Evolutionary conservation across 2,888 invertebrate species (phyloP).

Genomic region (Amphiduros pacificus): DNA sequence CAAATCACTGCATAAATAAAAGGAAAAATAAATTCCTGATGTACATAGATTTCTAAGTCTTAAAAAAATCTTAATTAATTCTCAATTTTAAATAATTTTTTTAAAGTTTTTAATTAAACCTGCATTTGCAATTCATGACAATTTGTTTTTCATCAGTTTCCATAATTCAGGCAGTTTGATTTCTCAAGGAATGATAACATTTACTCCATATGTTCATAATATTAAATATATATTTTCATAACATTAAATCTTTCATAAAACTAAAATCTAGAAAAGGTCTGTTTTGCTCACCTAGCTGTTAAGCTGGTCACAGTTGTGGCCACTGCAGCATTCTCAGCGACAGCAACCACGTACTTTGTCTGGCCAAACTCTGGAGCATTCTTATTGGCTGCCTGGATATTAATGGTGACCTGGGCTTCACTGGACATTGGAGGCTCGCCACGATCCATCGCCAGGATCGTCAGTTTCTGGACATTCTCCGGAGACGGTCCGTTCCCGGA

Average conservation of each 20-base stretch:
- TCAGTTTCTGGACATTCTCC: conserved; percentile 42
- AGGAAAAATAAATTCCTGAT: not conserved
- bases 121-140: too few relatives aligned
- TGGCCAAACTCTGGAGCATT: conserved; percentile 83
- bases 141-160: not conserved
- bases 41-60: not conserved
- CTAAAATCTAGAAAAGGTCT: too few relatives aligned
- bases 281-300: conserved; percentile 37
- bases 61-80: not conserved
- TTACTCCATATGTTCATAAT: too few relatives aligned
- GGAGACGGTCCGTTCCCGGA: conserved; percentile 28
- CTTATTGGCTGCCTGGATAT: conserved; percentile 89
- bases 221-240: not conserved
- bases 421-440: conserved; percentile 94
- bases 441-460: conserved; percentile 87
- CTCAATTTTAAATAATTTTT: too few relatives aligned
- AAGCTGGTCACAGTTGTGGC: conserved; percentile 76
- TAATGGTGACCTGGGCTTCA: conserved; percentile 81
- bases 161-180: not conserved
- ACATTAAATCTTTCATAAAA: not conserved
- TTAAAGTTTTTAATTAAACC: too few relatives aligned
- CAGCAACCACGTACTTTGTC: conserved; percentile 47
- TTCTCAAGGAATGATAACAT: not conserved
- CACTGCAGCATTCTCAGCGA: conserved; percentile 69
- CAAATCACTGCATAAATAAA: conserved; percentile 46